These are phyloP conservation scores for Pipistrellus pipistrellus DNA, from an alignment of 2,797 vertebrate genomes.

Conservation along the genomic window DNA sequence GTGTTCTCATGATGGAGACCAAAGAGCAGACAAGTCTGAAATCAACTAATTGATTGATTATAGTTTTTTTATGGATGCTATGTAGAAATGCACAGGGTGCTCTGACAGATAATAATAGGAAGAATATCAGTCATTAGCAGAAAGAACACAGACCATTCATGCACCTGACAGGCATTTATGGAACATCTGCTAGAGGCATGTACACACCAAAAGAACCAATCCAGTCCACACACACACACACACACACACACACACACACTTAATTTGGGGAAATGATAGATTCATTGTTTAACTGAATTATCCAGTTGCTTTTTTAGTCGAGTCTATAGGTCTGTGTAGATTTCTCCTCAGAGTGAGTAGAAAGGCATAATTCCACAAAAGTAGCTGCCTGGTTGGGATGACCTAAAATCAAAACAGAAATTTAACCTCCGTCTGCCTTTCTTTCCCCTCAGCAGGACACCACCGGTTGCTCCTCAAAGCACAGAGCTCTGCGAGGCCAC, in stretches of 20 bases:
- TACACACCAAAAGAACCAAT: not conserved
- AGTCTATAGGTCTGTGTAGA: not conserved
- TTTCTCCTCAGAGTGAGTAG: not conserved
- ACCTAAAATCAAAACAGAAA: not conserved
- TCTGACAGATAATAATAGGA: not conserved
- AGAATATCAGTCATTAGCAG: not conserved
- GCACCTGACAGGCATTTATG: not conserved
- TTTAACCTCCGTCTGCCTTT: not conserved
- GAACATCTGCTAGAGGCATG: not conserved
- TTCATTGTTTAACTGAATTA: constrained; percentile 8
- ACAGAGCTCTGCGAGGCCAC: not conserved
- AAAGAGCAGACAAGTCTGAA: not conserved
- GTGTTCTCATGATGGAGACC: not conserved
- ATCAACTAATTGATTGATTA: not conserved
- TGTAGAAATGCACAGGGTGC: not conserved
- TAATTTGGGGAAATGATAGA: not conserved
- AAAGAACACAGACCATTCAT: not conserved
- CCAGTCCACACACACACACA: not conserved
- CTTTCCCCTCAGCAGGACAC: not conserved
- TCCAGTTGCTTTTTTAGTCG: not conserved
- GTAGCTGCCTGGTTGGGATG: not conserved
- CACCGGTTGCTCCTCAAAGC: not conserved
- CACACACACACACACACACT: not conserved
- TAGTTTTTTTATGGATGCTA: not conserved
- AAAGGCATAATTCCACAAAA: constrained; percentile 1